Percentiles rank a stretch among this genome's conserved stretches.
Conservation (phyloP, 2,888 invertebrate genomes). For the Electrophaes corylata region DNA sequence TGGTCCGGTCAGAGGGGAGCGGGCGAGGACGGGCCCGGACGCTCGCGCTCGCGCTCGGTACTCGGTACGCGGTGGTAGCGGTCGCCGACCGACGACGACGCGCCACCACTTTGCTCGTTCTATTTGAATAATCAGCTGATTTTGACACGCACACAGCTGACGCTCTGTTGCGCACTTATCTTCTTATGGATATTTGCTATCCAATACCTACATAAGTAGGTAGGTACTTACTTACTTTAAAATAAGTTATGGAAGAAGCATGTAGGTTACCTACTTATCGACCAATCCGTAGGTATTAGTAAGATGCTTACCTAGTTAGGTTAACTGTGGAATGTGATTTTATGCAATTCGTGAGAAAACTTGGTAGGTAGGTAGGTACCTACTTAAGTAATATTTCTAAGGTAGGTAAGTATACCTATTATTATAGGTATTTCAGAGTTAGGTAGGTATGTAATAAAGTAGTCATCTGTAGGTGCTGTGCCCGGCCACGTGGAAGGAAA, state of each 20-base stretch:
- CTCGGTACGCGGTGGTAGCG: conserved; percentile 61
- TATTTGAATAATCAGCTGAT: conserved; percentile 85
- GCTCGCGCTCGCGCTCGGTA: conserved; percentile 54
- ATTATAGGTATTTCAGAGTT: not conserved
- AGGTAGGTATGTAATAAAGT: conserved; percentile 24
- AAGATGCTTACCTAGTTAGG: not conserved
- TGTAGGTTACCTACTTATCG: not conserved
- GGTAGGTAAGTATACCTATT: not conserved
- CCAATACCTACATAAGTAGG: conserved; percentile 18
- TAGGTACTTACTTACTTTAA: conserved; percentile 9
- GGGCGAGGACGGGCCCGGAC: conserved; percentile 36
- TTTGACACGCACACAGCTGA: conserved; percentile 84
- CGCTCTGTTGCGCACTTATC: conserved; percentile 74
- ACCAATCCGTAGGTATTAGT: not conserved
- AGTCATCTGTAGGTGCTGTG: conserved; percentile 69
- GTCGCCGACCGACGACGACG: conserved; percentile 38
- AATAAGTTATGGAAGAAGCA: conserved; percentile 7
- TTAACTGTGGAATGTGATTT: conserved; percentile 13
- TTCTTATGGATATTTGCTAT: conserved; percentile 58
- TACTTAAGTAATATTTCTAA: not conserved
- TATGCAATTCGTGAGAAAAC: not conserved
- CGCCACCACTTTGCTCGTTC: conserved; percentile 67
- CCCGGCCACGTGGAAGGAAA: conserved; percentile 28
- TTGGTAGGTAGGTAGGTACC: too few relatives aligned
- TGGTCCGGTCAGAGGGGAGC: conserved; percentile 31